Evolutionary conservation across 1,140 invertebrate genomes (phyloP).

Genomic region (roundworm (Caenorhabditis elegans)): DNA sequence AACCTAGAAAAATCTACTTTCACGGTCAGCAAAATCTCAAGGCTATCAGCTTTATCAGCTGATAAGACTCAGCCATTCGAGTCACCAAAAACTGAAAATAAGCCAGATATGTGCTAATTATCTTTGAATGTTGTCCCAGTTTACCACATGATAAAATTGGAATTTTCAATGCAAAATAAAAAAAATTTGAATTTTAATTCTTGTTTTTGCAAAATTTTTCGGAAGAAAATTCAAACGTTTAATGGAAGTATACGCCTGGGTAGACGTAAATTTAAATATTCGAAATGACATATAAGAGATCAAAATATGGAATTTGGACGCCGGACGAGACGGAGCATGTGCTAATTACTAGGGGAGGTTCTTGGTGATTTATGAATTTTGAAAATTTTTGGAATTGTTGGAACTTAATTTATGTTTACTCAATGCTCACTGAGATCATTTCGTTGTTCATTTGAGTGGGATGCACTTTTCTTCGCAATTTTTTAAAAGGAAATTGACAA

Average conservation of each 20-base stretch:
- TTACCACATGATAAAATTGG: not conserved
- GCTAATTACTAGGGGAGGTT: slow-evolving; percentile 1
- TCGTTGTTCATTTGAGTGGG: not conserved
- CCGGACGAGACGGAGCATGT: not conserved
- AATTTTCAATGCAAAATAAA: not conserved
- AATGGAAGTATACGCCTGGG: not conserved
- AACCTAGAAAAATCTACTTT: too few species aligned
- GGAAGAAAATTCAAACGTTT: not conserved
- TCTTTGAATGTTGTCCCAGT: not conserved
- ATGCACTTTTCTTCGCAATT: too few species aligned
- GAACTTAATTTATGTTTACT: slow-evolving; percentile 14
- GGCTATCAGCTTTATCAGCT: not conserved
- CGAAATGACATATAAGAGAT: not conserved
- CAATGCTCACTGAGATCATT: not conserved
- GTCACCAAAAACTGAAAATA: slow-evolving; percentile 1
- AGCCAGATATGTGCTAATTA: not conserved
- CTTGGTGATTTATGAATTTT: slow-evolving; percentile 2
- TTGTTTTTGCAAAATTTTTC: not conserved
- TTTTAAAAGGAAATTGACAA: too few species aligned
- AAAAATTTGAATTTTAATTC: too few species aligned
- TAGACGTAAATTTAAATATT: not conserved
- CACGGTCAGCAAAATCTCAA: too few species aligned
- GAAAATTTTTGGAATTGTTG: not conserved
- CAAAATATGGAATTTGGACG: slow-evolving; percentile 6
- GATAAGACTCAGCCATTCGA: slow-evolving; percentile 17